Percentiles rank a stretch among this genome's conserved stretches.
Evolutionary conservation across 2,113 vertebrate genomes (phyloP).

Genomic region (Chloroceryle aenea): DNA sequence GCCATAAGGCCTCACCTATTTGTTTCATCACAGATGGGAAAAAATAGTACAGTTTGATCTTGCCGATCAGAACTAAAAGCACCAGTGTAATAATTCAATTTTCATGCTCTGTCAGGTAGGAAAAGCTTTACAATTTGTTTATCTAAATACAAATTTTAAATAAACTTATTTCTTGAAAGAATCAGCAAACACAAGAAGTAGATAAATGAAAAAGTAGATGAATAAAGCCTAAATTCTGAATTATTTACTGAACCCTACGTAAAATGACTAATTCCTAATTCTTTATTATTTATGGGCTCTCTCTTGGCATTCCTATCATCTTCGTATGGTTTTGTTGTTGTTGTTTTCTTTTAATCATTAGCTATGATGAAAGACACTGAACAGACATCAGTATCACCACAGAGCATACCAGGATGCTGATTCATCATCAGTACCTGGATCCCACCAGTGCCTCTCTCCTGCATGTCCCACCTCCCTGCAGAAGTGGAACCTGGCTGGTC

Average conservation of each 20-base stretch:
- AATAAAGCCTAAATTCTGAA: neutral
- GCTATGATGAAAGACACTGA: neutral
- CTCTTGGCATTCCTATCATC: neutral
- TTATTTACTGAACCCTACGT: neutral
- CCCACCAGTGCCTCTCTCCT: neutral
- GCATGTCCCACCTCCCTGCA: neutral
- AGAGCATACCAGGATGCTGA: neutral
- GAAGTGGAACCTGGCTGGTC: neutral
- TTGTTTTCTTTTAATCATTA: neutral
- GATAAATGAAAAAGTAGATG: neutral
- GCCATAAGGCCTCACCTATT: neutral
- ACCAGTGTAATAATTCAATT: neutral
- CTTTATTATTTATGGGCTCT: neutral
- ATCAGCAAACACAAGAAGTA: neutral
- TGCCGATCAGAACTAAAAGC: neutral
- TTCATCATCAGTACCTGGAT: neutral
- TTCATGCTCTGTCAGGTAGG: neutral
- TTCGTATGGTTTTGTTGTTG: neutral
- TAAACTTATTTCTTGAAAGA: neutral
- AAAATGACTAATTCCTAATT: neutral
- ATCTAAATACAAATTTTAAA: neutral
- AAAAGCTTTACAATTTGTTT: neutral
- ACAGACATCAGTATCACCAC: neutral
- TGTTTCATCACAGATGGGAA: neutral
- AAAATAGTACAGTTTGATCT: neutral